A percentile compares a stretch with the other conserved stretches of the same genome.
phyloP scores from a whole-genome alignment of 2,888 invertebrate species.

The Callimorpha dominula region DNA sequence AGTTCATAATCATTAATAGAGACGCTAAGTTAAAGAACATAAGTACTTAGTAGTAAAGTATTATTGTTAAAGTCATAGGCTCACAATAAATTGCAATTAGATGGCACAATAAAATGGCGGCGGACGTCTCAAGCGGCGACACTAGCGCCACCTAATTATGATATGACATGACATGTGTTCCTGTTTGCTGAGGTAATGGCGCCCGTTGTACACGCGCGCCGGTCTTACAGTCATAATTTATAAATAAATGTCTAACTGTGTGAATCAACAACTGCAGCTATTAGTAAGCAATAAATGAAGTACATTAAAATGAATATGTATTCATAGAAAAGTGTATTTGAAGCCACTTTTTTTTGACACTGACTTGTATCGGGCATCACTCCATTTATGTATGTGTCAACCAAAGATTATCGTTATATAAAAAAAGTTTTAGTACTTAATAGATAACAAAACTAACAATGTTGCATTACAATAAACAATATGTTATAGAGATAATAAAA shows the following conservation, averaged over 20 bases:
- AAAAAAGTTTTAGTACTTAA: no score
- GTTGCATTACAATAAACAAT: no score
- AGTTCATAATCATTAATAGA: no score
- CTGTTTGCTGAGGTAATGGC: background rate
- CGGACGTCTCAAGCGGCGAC: background rate
- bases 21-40: background rate
- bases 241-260: no score
- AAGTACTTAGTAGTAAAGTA: background rate
- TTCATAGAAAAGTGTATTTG: background rate
- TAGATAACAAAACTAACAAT: no score
- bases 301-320: background rate
- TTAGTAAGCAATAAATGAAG: background rate
- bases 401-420: no score
- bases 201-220: background rate
- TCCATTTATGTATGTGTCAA: no score
- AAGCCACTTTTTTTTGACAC: background rate
- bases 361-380: no score
- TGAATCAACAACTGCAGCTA: background rate
- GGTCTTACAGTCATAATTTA: background rate
- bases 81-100: background rate
- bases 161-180: background rate
- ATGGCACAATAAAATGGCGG: background rate
- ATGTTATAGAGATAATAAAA: no score
- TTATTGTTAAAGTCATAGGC: background rate
- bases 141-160: slow-evolving; percentile 1